Base-by-base conservation (phyloP, 1,140 invertebrate genomes). In the Diplogasteroides magnus region DNA sequence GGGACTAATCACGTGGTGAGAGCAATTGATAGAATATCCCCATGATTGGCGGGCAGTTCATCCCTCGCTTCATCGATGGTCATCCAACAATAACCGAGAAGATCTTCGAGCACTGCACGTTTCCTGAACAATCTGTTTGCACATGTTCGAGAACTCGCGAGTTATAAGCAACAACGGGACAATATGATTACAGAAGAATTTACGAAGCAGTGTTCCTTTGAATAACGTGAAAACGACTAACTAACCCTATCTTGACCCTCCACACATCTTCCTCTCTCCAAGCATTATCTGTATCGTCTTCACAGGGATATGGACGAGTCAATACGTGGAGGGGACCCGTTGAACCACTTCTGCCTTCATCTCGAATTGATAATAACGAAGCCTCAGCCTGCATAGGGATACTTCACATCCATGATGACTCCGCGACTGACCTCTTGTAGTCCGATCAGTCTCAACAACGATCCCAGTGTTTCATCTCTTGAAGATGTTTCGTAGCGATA, bases 181-280 rank as follows among this genome's bases (percentile, higher is more conserved):
- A n/a, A n/a, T n/a, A n/a, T n/a, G n/a, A n/a, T n/a, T n/a, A n/a
- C n/a, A n/a, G n/a, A n/a, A n/a, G n/a, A n/a, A n/a, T n/a, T n/a
- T n/a, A n/a, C n/a, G n/a, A n/a, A n/a, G n/a, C n/a, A n/a, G n/a
- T n/a, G n/a, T n/a, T n/a, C n/a, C n/a, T n/a, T n/a, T n/a, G n/a
- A n/a, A n/a, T n/a, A n/a, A n/a, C n/a, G n/a, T n/a, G n/a, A n/a
- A n/a, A n/a, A n/a, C n/a, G n/a, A n/a, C n/a, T n/a, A n/a, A n/a
- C n/a, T n/a, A n/a, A 48, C 37, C 37, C 6, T 48, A 66, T 2
- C 25, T 32, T 11, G 28, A 74, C 61, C 6, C 62, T 61, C 74
- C 74, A 75, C 13, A 74, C 72, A 31, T 74, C 74, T 19, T 72
- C 59, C 61, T 75, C 74, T 0, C 68, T 69, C 74, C 74, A 75